Evolutionary conservation across 2,113 vertebrate species (phyloP).

Genomic region (Laticauda laticaudata): DNA sequence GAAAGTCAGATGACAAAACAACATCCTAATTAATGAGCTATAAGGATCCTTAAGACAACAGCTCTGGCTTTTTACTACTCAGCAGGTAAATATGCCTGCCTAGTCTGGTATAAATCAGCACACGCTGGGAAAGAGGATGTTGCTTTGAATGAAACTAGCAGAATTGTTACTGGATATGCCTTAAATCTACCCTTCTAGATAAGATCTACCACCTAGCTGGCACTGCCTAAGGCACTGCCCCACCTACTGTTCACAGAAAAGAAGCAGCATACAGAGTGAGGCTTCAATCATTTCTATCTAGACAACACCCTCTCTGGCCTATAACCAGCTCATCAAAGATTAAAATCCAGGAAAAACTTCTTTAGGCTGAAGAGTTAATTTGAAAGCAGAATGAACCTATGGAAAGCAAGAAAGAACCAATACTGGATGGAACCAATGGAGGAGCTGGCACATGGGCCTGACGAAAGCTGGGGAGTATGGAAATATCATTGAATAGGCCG

Average conservation of each 20-base stretch:
- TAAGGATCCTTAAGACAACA: not conserved
- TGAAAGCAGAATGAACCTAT: too few relatives aligned
- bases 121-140: not conserved
- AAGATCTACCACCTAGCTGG: not conserved
- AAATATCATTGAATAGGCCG: too few relatives aligned
- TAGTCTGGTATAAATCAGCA: not conserved
- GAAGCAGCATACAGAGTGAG: not conserved
- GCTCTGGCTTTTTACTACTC: not conserved
- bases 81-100: not conserved
- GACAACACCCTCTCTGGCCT: not conserved
- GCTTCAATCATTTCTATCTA: not conserved
- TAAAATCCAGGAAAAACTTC: too few relatives aligned
- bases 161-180: not conserved
- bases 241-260: not conserved
- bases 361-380: too few relatives aligned
- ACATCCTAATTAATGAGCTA: not conserved
- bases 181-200: not conserved
- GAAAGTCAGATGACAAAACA: not conserved
- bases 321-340: too few relatives aligned
- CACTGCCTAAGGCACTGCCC: not conserved
- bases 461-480: too few relatives aligned
- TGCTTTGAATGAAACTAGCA: not conserved
- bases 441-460: too few relatives aligned
- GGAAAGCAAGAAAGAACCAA: too few relatives aligned
- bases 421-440: too few relatives aligned